Evolutionary conservation across 2,113 vertebrate species (phyloP), one percentile per base, ranked within the genome.

Genomic region (Myrmecobius fasciatus): DNA sequence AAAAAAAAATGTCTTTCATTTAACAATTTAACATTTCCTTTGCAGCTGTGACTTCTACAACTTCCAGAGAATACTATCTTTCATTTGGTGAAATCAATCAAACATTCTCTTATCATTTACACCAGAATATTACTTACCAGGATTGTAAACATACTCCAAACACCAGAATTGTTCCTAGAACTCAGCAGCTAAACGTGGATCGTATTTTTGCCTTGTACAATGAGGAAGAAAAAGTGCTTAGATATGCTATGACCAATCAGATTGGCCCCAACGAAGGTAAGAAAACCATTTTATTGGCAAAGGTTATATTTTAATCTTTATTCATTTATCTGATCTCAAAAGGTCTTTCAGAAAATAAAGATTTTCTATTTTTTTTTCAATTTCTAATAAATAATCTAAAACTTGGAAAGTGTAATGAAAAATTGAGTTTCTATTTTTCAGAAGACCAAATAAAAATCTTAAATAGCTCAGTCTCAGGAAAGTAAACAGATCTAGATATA

Each of bases 231-330:
- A 98, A 97, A 0, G 99, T 99, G 94, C 99, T 99, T 92, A 98
- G 99, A 97, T 99, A 99, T 1, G 99, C 99, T 54, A 98, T 99
- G 94, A 99, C 99, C n/a, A 99, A 99, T 98, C 99, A 99, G 67
- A 97, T 99, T 24, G 98, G 99, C 94, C 98, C 98, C 0, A 96
- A 98, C 0, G 98, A 99, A 98, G 99, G 99, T 99, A 97, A 95
- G 98, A 52, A 52, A 83, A 92, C 14, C 48, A 88, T 48, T 93
- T n/a, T 89, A 26, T 56, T 43, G n/a, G 17, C 0, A 89, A 93
- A 95, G 95, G 43, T 91, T 12, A 5, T 3, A 53, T 91, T 47
- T 47, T 53, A 47, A 48, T 46, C 90, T 46, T 24, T 90, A 46
- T 94, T 36, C 52, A 67, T 89, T 91, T 91, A 36, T 54, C 52